These are phyloP conservation scores for Laterallus jamaicensis DNA, from an alignment of 2,113 vertebrate genomes.

Conservation along the genomic window DNA sequence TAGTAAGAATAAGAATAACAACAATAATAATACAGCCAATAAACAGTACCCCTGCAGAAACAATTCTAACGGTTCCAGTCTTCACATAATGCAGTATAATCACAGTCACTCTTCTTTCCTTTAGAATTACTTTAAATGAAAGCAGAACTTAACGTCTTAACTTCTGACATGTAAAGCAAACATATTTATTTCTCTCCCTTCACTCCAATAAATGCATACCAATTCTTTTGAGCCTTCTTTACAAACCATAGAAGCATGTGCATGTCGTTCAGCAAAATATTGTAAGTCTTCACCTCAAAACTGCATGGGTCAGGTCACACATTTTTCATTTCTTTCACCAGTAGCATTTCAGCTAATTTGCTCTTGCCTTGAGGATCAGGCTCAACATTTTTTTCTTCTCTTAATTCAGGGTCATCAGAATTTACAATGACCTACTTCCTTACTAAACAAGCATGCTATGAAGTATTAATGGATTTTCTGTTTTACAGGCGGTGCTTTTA, in stretches of 20 bases:
- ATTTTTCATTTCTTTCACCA: not conserved
- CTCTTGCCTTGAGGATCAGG: slow-evolving; percentile 16
- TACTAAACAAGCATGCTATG: not conserved
- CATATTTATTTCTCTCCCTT: not conserved
- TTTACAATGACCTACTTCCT: slow-evolving; percentile 27
- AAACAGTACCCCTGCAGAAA: not conserved
- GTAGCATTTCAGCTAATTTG: not conserved
- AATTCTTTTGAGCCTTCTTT: not conserved
- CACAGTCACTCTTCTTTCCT: not conserved
- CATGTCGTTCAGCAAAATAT: not conserved
- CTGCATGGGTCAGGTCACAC: not conserved
- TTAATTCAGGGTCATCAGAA: slow-evolving; percentile 13
- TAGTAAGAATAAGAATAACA: not conserved
- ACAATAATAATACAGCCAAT: not conserved
- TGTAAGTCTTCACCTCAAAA: not conserved
- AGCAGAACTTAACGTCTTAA: not conserved
- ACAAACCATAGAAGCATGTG: not conserved
- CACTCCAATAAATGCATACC: not conserved
- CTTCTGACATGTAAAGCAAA: not conserved
- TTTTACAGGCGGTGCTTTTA: not conserved
- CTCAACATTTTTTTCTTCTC: not conserved
- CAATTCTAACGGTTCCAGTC: not conserved
- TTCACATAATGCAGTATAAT: not conserved
- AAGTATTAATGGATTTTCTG: slow-evolving; percentile 11
- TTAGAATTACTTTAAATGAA: not conserved